These are phyloP conservation scores for Halisarca cf. caerulea DNA, from an alignment of 37 sponge, comb jelly and placozoan species.

Conservation along the genomic window DNA sequence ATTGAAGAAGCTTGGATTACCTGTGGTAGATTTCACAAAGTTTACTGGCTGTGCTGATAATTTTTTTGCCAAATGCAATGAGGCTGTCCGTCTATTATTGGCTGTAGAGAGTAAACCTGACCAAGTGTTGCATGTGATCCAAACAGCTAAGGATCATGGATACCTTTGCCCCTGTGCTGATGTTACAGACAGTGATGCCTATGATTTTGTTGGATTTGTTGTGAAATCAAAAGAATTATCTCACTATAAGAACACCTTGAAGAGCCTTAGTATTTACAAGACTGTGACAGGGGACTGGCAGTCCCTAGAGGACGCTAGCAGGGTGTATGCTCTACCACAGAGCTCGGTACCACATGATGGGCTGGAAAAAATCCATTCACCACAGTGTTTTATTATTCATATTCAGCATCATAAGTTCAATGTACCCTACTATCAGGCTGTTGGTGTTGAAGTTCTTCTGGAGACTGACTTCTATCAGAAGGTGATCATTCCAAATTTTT, in stretches of 20 bases:
- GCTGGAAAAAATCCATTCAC: not conserved
- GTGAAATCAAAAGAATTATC: not conserved
- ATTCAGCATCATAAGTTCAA: not conserved
- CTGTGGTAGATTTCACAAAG: not conserved
- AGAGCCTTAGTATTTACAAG: not conserved
- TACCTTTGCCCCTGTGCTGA: not conserved
- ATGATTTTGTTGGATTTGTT: not conserved
- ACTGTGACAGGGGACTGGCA: not conserved
- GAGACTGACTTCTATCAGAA: not conserved
- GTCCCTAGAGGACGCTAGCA: not conserved
- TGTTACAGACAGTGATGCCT: not conserved
- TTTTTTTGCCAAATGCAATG: too few relatives aligned
- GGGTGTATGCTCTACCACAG: not conserved
- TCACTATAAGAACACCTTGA: not conserved
- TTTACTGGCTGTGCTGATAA: not conserved
- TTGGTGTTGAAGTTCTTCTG: not conserved
- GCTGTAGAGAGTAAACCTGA: not conserved
- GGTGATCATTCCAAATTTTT: constrained; percentile 4
- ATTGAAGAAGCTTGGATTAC: not conserved
- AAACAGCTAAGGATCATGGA: not conserved
- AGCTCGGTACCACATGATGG: not conserved
- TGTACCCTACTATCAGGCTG: not conserved
- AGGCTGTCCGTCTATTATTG: not conserved
- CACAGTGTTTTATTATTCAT: not conserved
- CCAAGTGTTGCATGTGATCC: not conserved